Evolutionary conservation across 2,797 vertebrate genomes (phyloP).

Genomic region (Lutjanus argentimaculatus): DNA sequence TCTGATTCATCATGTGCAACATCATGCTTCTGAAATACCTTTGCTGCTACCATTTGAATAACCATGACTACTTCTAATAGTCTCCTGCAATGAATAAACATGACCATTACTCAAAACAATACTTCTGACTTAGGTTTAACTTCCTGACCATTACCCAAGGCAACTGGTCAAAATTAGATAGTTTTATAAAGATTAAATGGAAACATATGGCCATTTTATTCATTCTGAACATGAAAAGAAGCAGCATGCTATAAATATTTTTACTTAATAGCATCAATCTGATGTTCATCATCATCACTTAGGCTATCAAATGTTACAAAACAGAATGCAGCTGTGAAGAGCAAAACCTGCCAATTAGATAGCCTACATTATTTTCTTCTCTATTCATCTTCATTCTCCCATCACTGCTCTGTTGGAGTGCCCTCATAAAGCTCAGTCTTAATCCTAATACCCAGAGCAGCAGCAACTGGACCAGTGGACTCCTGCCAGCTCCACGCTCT

Average conservation of each 20-base stretch:
- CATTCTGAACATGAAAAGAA: conserved; percentile 27
- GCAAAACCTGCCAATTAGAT: conserved; percentile 38
- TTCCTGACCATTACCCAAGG: conserved; percentile 27
- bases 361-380: conserved; percentile 22
- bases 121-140: conserved; percentile 18
- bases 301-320: conserved; percentile 27
- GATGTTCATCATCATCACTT: conserved; percentile 45
- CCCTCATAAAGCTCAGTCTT: conserved; percentile 54
- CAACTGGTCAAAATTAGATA: conserved; percentile 26
- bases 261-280: conserved; percentile 24
- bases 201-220: conserved; percentile 48
- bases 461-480: conserved; percentile 59
- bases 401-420: conserved; percentile 17
- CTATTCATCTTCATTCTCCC: conserved; percentile 17
- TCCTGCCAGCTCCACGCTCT: conserved; percentile 60
- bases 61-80: conserved; percentile 10
- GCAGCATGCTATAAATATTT: conserved; percentile 29
- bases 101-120: conserved; percentile 32
- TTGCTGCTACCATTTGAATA: conserved; percentile 32
- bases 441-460: conserved; percentile 54
- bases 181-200: conserved; percentile 32
- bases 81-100: conserved; percentile 15
- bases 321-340: conserved; percentile 29
- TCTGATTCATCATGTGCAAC: conserved; percentile 50
- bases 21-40: conserved; percentile 35